Percentiles rank a stretch among this genome's conserved stretches.
These are phyloP conservation scores for Enteromius fasciolatus DNA, from an alignment of 2,797 vertebrate species.

Conservation along the genomic window DNA sequence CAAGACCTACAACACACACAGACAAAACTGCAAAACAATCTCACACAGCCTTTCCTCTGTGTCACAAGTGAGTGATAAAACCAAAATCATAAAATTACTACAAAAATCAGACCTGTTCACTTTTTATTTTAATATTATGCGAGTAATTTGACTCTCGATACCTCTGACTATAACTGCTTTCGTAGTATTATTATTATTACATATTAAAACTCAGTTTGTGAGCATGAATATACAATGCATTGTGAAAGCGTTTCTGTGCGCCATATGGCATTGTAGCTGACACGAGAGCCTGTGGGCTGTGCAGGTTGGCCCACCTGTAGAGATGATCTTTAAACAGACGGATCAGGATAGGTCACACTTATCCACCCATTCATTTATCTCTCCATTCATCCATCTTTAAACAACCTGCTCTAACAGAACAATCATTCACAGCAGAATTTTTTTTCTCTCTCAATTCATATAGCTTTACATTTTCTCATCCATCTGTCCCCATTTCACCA, in stretches of 20 bases:
- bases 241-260: not conserved
- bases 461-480: slow-evolving; percentile 34
- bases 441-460: slow-evolving; percentile 64
- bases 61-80: not conserved
- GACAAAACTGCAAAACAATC: not conserved
- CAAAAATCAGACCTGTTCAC: not conserved
- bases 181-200: not conserved
- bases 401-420: slow-evolving; percentile 60
- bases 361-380: slow-evolving; percentile 18
- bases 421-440: slow-evolving; percentile 63
- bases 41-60: not conserved
- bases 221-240: not conserved
- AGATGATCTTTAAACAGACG: slow-evolving; percentile 47
- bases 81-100: not conserved
- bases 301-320: slow-evolving; percentile 42
- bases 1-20: slow-evolving; percentile 8
- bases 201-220: not conserved
- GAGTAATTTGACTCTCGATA: not conserved
- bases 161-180: not conserved
- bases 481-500: slow-evolving; percentile 23
- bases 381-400: slow-evolving; percentile 36
- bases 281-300: slow-evolving; percentile 3
- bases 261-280: slow-evolving; percentile 39
- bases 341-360: slow-evolving; percentile 39
- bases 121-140: not conserved